Base-by-base conservation (phyloP, 2,113 vertebrate species). In the Rutilus rutilus region DNA sequence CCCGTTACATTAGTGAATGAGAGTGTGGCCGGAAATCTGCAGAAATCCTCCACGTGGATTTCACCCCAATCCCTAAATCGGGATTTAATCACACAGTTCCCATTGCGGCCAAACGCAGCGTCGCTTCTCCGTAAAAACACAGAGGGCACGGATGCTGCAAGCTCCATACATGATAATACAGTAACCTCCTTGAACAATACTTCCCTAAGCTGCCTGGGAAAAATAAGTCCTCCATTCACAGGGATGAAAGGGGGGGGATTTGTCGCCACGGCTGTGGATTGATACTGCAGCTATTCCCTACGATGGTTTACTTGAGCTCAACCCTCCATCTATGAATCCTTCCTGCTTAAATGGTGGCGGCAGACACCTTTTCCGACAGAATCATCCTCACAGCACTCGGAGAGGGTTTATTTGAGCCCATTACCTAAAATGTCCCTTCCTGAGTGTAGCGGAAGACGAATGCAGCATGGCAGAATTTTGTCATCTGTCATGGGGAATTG, bases 191-290 rank as follows among this genome's bases (percentile, higher is more conserved):
- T 45, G 73, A 83, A 85, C 86, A 86, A 85, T 86, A 65, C 82
- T 76, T 64, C 10, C 89, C 90, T 93, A 92, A 94, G 93, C 90
- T 92, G 92, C 50, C 84, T 77, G 30, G 30, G 84, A 36, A 90
- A 93, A 93, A 92, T 93, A 91, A 94, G 91, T 92, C 90, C 64
- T 78, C 73, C 50, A 87, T 89, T 89, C 81, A 78, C 39, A 11
- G 59, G 19, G 14, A 81, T 60, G 39, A 85, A 85, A 86, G 77
- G 50, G 86, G 86, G 73, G 78, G 92, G 91, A 92, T 94, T 92
- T 93, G 91, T 89, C 76, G 6, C 89, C 54, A 62, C 86, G 89
- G 90, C 90, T 90, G 85, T 87, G 84, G 88, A 89, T 88, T 89
- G 90, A 92, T 91, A 90, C 86, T 36, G 87, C 88, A 93, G 90